These are phyloP conservation scores for Coelogynopora nodosa DNA, from an alignment of 2,888 invertebrate species.

Conservation along the genomic window DNA sequence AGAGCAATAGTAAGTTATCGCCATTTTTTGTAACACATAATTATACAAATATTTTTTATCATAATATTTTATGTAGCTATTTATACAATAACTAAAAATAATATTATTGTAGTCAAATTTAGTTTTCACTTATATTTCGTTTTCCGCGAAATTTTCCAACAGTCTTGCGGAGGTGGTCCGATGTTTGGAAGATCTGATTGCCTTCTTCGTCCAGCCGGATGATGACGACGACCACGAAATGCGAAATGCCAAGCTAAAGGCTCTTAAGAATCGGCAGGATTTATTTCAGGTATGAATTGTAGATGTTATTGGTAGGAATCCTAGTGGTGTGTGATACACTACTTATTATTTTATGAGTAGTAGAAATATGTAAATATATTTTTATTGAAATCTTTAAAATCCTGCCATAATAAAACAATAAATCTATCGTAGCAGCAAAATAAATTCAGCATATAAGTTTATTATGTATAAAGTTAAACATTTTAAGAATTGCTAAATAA, in stretches of 20 bases:
- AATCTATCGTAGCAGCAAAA: too few relatives aligned
- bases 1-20: too few relatives aligned
- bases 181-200: constrained; percentile 96
- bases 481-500: too few relatives aligned
- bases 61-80: neutral
- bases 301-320: neutral
- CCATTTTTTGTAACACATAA: too few relatives aligned
- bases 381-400: neutral
- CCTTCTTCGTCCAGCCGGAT: constrained; percentile 96
- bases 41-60: neutral
- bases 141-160: constrained; percentile 62
- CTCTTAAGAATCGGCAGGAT: constrained; percentile 92
- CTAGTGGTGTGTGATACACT: neutral
- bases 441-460: too few relatives aligned
- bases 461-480: too few relatives aligned
- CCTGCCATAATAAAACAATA: too few relatives aligned
- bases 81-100: neutral
- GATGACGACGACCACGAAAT: constrained; percentile 99
- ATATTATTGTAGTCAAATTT: constrained; percentile 11
- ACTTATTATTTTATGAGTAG: neutral
- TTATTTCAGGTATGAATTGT: constrained; percentile 75
- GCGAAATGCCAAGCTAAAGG: constrained; percentile 89
- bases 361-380: neutral
- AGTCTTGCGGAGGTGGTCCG: constrained; percentile 95
- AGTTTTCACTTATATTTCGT: neutral